Base-by-base conservation (phyloP, 1,140 invertebrate genomes). In the Tetramorium simillimum region DNA sequence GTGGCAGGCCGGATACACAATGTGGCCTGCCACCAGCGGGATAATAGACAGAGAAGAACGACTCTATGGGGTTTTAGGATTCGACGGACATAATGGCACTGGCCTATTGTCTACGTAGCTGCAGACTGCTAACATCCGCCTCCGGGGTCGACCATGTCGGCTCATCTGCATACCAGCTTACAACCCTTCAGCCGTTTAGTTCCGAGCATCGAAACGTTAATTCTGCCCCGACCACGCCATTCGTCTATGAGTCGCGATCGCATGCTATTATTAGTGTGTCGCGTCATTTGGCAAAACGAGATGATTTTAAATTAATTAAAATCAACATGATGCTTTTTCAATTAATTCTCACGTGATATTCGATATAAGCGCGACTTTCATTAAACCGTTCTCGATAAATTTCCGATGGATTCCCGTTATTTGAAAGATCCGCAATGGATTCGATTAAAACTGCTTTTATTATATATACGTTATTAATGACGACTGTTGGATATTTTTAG, bases 61-160 rank as follows among this genome's bases (percentile, higher is more conserved):
- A 93, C 91, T 93, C 92, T 93, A 93, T 93, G 91, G 93, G 93
- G 91, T 93, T 93, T 93, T 94, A 91, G 93, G 93, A 94, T 92
- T 93, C 93, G 93, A 92, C 90, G 92, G 92, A 93, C 93, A 94
- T 94, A 94, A 94, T 94, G 93, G 92, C 89, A 91, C 90, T 82
- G 91, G 91, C 86, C 93, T 91, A 94, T 94, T 94, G 93, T 94
- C 93, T 94, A 92, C 92, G 90, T 93, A 93, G 92, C 92, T 93
- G 93, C 93, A 93, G 92, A 92, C 93, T 92, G 91, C 93, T 92
- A 93, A 93, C 93, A 93, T 94, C 92, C 93, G 93, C 92, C 93
- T 91, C 91, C 88, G 92, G 92, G 93, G 92, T 92, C 88, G 90
- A 75, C 82, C 69, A 89, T 67, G 81, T 80, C 60, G 81, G 92